These are phyloP conservation scores for Chrysolina oricalcia DNA, from an alignment of 2,888 invertebrate species.

Conservation along the genomic window DNA sequence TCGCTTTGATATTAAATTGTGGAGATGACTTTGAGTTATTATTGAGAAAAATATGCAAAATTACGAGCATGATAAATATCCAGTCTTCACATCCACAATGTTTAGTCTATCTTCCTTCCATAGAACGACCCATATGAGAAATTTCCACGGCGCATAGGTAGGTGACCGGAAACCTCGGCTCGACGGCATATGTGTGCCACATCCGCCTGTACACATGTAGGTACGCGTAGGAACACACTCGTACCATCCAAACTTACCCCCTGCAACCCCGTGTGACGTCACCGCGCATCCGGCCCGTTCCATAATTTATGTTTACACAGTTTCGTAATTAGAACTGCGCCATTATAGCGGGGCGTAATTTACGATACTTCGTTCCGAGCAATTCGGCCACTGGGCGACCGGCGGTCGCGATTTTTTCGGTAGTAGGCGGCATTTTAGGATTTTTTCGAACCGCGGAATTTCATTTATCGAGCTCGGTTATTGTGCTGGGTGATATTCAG, in stretches of 20 bases:
- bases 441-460: constrained; percentile 2
- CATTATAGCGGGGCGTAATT: not conserved
- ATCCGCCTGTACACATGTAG: constrained; percentile 64
- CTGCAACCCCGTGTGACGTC: constrained; percentile 59
- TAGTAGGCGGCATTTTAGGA: not conserved
- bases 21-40: no score
- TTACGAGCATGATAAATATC: not conserved
- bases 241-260: constrained; percentile 57
- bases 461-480: not conserved
- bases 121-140: constrained; percentile 1
- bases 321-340: constrained; percentile 56
- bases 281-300: constrained; percentile 55
- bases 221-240: constrained; percentile 48
- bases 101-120: not conserved
- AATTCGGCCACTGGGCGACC: constrained; percentile 9
- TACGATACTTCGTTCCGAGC: constrained; percentile 6
- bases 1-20: no score
- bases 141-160: constrained; percentile 65
- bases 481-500: not conserved
- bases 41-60: no score
- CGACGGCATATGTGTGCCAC: constrained; percentile 69
- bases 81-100: not conserved
- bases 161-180: constrained; percentile 69
- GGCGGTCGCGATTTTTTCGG: constrained; percentile 2
- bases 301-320: constrained; percentile 58